These are phyloP conservation scores for Hippopotamus amphibius DNA, from an alignment of 2,113 vertebrate genomes.

Conservation along the genomic window DNA sequence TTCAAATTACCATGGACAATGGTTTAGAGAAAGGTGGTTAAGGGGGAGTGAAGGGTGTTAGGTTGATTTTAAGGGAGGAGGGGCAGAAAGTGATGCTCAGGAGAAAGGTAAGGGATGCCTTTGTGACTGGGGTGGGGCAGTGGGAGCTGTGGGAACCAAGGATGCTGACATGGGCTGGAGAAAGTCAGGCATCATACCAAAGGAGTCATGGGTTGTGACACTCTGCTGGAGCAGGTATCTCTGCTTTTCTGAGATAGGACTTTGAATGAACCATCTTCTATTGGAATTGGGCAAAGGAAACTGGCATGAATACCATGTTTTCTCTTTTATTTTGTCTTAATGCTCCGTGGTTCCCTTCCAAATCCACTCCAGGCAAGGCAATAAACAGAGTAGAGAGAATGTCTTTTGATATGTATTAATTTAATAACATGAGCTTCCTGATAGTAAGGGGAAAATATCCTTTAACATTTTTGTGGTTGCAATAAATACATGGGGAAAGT, in stretches of 20 bases:
- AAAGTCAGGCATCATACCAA: neutral
- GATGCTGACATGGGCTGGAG: neutral
- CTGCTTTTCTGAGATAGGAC: neutral
- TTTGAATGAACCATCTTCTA: neutral
- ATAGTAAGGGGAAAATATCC: neutral
- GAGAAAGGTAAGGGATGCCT: neutral
- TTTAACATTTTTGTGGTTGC: constrained; percentile 22
- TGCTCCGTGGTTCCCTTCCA: neutral
- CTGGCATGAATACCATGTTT: neutral
- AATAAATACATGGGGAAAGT: neutral
- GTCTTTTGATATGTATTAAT: neutral
- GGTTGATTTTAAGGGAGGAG: neutral
- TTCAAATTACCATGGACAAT: neutral
- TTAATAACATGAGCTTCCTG: neutral
- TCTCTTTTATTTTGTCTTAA: constrained; percentile 37
- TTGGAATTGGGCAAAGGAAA: neutral
- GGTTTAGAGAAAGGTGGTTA: neutral
- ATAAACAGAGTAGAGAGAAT: neutral
- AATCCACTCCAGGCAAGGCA: neutral
- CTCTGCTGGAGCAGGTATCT: neutral
- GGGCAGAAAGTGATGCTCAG: neutral
- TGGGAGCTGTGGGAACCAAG: neutral
- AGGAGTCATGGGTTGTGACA: neutral
- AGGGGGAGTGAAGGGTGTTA: neutral
- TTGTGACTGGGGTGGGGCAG: neutral